Evolutionary conservation across 2,113 vertebrate species (phyloP), one percentile per base, ranked within the genome.

Genomic region (Chamaetylas fuelleborni): DNA sequence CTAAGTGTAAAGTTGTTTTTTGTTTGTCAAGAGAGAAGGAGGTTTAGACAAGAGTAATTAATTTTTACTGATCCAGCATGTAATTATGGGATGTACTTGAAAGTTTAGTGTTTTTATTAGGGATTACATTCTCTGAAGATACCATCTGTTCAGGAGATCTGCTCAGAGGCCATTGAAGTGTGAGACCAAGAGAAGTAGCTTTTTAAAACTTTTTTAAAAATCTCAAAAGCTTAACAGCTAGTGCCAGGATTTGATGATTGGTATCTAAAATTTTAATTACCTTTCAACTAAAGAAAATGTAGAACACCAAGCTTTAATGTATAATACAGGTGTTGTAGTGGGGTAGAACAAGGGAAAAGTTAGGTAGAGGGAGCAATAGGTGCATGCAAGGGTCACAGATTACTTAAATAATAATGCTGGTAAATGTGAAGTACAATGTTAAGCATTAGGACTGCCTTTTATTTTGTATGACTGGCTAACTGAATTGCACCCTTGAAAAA

Each of bases 81-180:
- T 73, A 64, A 86, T 86, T 90, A 92, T 2, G 64, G 38, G 51
- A 78, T 81, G 51, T 47, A 58, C 33, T 93, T 80, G 83, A 92
- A 96, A 94, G 88, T 80, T 83, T 86, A 76, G 40, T 18, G 12
- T 16, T 85, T 92, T 57, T 80, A 20, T 72, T 93, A 19, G n/a
- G 54, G 50, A 80, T 94, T 92, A 58, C 48, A 58, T 66, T 93
- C 45, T 76, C 47, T 65, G 29, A 77, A 81, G 74, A 70, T 73
- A 70, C 79, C 86, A 88, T 90, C 94, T 95, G 86, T 77, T 90
- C 31, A 42, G 31, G 60, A 72, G 62, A 76, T 78, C 42, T 88
- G 78, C 26, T 83, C 8, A 5, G 43, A 8, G 16, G 19, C 50
- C 45, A 79, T 79, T 89, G 4, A 64, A 79, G 31, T 69, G 12